Conservation (phyloP, 2,113 vertebrate genomes). For the Artemisiospiza belli region DNA sequence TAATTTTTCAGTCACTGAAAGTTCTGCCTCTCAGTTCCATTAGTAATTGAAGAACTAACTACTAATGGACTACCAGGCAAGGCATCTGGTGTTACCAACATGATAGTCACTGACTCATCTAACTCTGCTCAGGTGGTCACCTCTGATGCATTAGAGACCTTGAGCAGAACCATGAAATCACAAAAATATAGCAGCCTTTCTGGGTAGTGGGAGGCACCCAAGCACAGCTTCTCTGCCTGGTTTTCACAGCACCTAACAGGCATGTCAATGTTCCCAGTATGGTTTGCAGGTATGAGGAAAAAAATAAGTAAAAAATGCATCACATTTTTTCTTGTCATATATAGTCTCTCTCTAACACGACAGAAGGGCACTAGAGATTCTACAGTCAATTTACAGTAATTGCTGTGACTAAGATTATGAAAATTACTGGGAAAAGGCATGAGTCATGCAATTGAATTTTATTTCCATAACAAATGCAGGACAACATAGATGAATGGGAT, state of each 20-base stretch:
- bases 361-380: neutral
- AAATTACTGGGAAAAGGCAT: neutral
- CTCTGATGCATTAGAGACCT: neutral
- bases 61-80: neutral
- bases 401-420: neutral
- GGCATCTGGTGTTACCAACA: neutral
- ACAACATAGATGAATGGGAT: neutral
- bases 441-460: neutral
- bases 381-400: neutral
- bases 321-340: neutral
- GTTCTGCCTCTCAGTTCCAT: neutral
- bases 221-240: neutral
- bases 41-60: neutral
- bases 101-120: neutral
- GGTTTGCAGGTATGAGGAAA: neutral
- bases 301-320: neutral
- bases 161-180: neutral
- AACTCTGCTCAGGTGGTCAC: neutral
- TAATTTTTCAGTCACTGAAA: neutral
- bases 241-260: neutral
- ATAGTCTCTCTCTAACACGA: neutral
- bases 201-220: neutral
- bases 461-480: neutral
- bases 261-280: neutral
- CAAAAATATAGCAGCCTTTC: neutral